Evolutionary conservation across 2,797 vertebrate genomes (phyloP), one percentile per base, ranked within the genome.

Genomic region (Macropus fuliginosus): DNA sequence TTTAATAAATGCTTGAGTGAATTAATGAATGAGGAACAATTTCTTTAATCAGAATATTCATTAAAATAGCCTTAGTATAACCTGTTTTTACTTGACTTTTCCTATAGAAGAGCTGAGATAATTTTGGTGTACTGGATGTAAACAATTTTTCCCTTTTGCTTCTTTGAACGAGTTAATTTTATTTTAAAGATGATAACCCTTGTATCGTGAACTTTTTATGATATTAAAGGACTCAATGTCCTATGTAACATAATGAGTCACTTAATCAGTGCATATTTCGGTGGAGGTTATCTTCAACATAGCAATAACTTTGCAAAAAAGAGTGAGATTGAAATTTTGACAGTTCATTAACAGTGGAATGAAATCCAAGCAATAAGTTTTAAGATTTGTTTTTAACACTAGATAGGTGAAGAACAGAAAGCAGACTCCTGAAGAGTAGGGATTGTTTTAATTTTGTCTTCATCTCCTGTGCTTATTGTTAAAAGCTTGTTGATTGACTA

Each of bases 291-390:
- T 91, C 18, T 54, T 34, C 6, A 55, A 91, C 55, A 31, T 54
- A 50, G 52, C 11, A 13, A 50, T 90, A 54, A 11, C 13, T 89
- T 89, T 89, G 13, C 40, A 34, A 34, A 62, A 59, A 95, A 93
- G 46, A 24, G 89, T 93, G 91, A 90, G 50, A 74, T 91, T 96
- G 74, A 95, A 96, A 81, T 92, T 52, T 89, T 74, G 96, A 97
- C 96, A 54, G 5, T 46, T 46, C 4, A 54, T 18, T 54, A 91
- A 34, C 13, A 93, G 57, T 94, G 92, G 92, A 90, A 95, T 95
- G 92, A 95, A 95, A 97, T 96, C 95, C 95, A 96, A 97, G 89
- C 21, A 50, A 55, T 59, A 91, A 81, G 90, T 92, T 93, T 87
- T 46, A 91, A 91, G 46, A 91, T 31, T 55, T 95, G 56, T 54